phyloP scores from a whole-genome alignment of 2,113 vertebrate species.

The Oryctolagus cuniculus region mOryCun1.1 NC_091435.1:60894501-60895000 shows the following conservation, averaged over 20 bases:
- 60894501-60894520: neutral
- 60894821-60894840: slow-evolving; percentile 6
- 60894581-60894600: neutral
- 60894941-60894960: neutral
- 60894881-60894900: neutral
- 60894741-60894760: neutral
- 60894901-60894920: slow-evolving; percentile 8
- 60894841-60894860: neutral
- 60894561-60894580: neutral
- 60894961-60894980: neutral
- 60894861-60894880: neutral
- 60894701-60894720: neutral
- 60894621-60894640: neutral
- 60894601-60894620: neutral
- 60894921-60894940: neutral
- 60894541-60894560: neutral
- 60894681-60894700: neutral
- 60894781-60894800: neutral
- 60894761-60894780: neutral
- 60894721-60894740: neutral
- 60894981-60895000: neutral
- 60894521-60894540: neutral
- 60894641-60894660: neutral
- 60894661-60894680: neutral
- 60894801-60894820: neutral